phyloP scores from a whole-genome alignment of 2,888 invertebrate genomes.

The Coelopa pilipes region DNA sequence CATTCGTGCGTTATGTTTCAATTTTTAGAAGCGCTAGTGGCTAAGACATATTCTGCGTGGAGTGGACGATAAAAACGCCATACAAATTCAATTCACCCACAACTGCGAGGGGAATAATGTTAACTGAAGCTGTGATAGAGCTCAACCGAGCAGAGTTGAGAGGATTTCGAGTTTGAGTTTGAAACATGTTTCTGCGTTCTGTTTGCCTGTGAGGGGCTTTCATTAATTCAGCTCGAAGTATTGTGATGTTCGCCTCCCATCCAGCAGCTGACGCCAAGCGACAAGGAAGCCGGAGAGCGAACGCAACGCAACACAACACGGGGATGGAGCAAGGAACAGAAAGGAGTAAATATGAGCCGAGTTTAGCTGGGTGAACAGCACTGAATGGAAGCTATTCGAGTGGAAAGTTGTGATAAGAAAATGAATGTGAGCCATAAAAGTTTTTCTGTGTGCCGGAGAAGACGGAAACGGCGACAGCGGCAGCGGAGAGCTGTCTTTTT shows the following conservation, averaged over 20 bases:
- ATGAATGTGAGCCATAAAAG: constrained; percentile 31
- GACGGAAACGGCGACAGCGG: too few species aligned
- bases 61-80: too few species aligned
- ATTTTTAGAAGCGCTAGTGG: not conserved
- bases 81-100: too few species aligned
- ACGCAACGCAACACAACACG: not conserved
- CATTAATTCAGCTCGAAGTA: not conserved
- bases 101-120: too few species aligned
- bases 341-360: constrained; percentile 22
- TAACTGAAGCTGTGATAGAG: too few species aligned
- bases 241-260: not conserved
- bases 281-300: not conserved
- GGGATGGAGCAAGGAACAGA: not conserved
- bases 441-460: not conserved
- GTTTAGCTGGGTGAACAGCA: not conserved
- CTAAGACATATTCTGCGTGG: too few species aligned
- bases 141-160: too few species aligned
- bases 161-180: not conserved
- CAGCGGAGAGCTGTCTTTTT: too few species aligned
- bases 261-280: not conserved
- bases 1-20: constrained; percentile 25
- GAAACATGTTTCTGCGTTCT: constrained; percentile 4
- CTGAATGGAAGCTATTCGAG: constrained; percentile 48
- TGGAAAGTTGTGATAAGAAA: constrained; percentile 55
- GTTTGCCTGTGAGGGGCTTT: constrained; percentile 6